Evolutionary conservation across 1,140 invertebrate species (phyloP).

Genomic region (Popillia japonica): DNA sequence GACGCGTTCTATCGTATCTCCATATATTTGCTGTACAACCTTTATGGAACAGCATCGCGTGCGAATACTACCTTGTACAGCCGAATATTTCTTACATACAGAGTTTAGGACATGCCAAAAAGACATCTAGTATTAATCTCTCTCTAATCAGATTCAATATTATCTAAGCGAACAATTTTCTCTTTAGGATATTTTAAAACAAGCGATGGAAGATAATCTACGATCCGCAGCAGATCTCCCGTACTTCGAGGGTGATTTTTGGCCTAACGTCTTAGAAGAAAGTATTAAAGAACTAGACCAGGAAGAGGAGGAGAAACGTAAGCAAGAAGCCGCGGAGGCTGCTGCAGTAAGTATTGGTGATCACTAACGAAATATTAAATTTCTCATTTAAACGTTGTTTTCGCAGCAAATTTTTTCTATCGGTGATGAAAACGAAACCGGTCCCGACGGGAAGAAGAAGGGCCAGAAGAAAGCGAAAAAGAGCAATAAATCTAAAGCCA

Average conservation of each 20-base stretch:
- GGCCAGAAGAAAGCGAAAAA: slow-evolving; percentile 98
- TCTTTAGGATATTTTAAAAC: slow-evolving; percentile 91
- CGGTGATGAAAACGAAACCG: slow-evolving; percentile 81
- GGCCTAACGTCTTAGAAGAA: slow-evolving; percentile 99
- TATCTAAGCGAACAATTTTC: not conserved
- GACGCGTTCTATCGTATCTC: no score
- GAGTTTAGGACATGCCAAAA: no score
- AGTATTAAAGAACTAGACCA: slow-evolving; percentile 98
- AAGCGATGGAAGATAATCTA: slow-evolving; percentile 98
- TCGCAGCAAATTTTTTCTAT: slow-evolving; percentile 74
- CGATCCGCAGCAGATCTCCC: slow-evolving; percentile 95
- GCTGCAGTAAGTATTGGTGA: slow-evolving; percentile 65
- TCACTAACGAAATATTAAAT: slow-evolving; percentile 38
- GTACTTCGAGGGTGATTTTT: slow-evolving; percentile 99
- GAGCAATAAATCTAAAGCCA: slow-evolving; percentile 95
- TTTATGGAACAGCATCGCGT: no score
- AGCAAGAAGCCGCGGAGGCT: slow-evolving; percentile 91
- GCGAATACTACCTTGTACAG: no score
- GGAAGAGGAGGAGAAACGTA: slow-evolving; percentile 95
- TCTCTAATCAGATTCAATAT: no score
- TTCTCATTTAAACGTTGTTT: slow-evolving; percentile 31
- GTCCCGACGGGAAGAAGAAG: slow-evolving; percentile 93
- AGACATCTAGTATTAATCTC: no score
- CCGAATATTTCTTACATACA: no score
- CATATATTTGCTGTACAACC: no score